Evolutionary conservation across 2,888 invertebrate species (phyloP).

Genomic region (Clitarchus hookeri): DNA sequence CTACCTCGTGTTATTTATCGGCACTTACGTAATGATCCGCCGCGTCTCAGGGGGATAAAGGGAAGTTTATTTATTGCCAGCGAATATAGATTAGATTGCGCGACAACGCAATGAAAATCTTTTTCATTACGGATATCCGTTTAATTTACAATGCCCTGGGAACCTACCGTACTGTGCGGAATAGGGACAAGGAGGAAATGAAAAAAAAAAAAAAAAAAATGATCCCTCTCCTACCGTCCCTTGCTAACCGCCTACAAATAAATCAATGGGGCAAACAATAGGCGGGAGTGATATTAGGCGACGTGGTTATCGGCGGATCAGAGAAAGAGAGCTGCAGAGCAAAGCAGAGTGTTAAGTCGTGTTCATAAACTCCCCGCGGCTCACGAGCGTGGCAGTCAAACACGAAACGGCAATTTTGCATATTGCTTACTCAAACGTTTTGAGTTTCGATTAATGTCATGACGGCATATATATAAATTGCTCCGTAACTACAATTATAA

Average conservation of each 20-base stretch:
- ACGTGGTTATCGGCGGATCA: neutral
- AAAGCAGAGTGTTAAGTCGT: neutral
- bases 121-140: neutral
- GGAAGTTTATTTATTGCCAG: neutral
- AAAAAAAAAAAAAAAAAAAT: neutral
- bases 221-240: neutral
- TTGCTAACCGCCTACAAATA: neutral
- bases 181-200: neutral
- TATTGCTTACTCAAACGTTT: no score
- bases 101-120: conserved; percentile 14
- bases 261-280: conserved; percentile 7
- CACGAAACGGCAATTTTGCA: no score
- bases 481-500: no score
- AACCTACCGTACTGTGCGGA: neutral
- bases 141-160: conserved; percentile 14
- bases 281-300: neutral
- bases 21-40: neutral
- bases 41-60: neutral
- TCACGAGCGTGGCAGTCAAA: no score
- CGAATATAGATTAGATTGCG: conserved; percentile 14
- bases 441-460: no score
- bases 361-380: neutral
- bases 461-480: no score
- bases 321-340: neutral
- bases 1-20: neutral